A percentile compares a stretch with the other conserved stretches of the same genome.
Conservation (phyloP, 2,113 vertebrate species). For the Bubo scandiacus region DNA sequence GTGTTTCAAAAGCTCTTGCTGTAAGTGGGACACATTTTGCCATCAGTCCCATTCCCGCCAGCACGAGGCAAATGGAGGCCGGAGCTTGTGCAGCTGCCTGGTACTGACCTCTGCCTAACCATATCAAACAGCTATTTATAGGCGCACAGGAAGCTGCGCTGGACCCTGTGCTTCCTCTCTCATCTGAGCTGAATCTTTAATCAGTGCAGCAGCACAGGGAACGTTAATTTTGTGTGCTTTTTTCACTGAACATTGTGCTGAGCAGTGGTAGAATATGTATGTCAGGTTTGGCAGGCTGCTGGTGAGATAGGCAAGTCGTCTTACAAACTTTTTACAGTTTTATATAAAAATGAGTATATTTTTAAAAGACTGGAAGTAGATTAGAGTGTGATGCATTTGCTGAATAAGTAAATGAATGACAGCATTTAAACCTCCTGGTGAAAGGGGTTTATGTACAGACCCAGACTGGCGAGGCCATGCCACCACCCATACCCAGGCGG, state of each 20-base stretch:
- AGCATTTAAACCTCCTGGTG: not conserved
- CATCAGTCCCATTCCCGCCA: not conserved
- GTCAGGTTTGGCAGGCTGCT: not conserved
- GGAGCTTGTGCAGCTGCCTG: not conserved
- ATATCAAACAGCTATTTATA: not conserved
- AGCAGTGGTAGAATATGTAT: rapidly evolving
- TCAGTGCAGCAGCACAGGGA: not conserved
- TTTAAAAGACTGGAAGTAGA: not conserved
- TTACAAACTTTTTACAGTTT: not conserved
- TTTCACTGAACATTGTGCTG: not conserved
- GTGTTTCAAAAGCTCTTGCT: not conserved
- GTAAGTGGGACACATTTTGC: rapidly evolving
- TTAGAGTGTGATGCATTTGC: not conserved
- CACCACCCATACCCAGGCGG: not conserved
- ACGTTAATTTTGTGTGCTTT: not conserved
- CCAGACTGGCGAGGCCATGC: not conserved
- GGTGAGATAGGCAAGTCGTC: not conserved
- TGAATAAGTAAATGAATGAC: not conserved
- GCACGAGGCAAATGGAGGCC: not conserved
- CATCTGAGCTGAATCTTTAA: not conserved
- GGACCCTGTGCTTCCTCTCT: not conserved
- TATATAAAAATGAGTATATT: not conserved
- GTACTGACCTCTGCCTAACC: not conserved
- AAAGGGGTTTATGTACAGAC: not conserved
- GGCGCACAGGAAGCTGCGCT: not conserved